Base-by-base conservation (phyloP, 1,140 invertebrate genomes). In the Rhizoglyphus robini region DNA sequence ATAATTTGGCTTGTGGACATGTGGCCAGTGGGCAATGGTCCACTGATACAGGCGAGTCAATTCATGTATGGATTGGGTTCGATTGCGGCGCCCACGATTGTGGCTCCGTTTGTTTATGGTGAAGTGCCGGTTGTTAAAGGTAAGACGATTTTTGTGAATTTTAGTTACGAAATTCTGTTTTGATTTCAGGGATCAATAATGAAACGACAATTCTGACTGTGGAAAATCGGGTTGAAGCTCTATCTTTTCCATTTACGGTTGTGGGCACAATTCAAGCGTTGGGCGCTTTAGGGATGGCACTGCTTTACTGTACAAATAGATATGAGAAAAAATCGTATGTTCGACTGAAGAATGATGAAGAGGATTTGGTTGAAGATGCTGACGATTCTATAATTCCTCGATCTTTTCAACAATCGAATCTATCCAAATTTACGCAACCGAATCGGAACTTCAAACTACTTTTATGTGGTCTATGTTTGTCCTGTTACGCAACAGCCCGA, bases 51-150 rank as follows among this genome's bases (percentile, higher is more conserved):
- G 27, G 23, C 5, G 11, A n/a, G 15, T 32, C 58, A 60, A 46
- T 60, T 60, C 58, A 46, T 46, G 30, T 60, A 46, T 18, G 58
- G 58, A 8, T 32, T 46, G 18, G 58, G 58, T 30, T 60, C 23
- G 8, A 60, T 60, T 20, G 23, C 34, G 25, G 5, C 58, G 5
- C 58, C 58, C 11, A 27, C 34, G 13, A 8, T 60, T 13, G 58
- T 60, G 8, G 5, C 13, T 36, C 58, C 58, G 5, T 60, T 36
- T 60, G 23, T 60, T 8, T 36, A 27, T 30, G 58, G 58, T 11
- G 58, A 60, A 27, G 32, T 11, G 8, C 4, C 13, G 4, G n/a
- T n/a, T n/a, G n/a, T n/a, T n/a, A n/a, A n/a, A n/a, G n/a, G n/a
- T n/a, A n/a, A n/a, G n/a, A n/a, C n/a, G n/a, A n/a, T n/a, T n/a